Conservation (phyloP, 2,113 vertebrate species). For the Chaetorhynchus papuensis region DNA sequence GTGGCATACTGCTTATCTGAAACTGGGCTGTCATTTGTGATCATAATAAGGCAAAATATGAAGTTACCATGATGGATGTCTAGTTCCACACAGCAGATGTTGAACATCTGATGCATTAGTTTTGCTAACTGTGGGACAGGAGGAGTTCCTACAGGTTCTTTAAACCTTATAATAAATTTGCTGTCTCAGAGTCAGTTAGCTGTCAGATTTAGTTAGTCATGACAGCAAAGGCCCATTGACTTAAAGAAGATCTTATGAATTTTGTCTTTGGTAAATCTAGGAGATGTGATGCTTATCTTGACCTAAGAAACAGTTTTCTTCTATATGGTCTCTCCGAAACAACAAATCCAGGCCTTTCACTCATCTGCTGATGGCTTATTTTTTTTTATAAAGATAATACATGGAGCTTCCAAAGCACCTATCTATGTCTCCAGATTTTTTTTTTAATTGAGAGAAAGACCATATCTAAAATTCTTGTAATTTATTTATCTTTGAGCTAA, state of each 20-base stretch:
- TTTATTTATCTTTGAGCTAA: not conserved
- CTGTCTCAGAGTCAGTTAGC: not conserved
- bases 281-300: not conserved
- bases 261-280: not conserved
- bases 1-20: not conserved
- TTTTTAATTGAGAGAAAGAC: not conserved
- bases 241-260: not conserved
- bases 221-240: not conserved
- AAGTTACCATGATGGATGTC: not conserved
- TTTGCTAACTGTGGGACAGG: not conserved
- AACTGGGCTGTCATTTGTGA: not conserved
- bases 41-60: not conserved
- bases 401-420: not conserved
- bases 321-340: not conserved
- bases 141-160: not conserved
- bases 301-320: not conserved
- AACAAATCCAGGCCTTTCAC: not conserved
- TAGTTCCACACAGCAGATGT: not conserved
- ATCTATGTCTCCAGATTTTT: rapidly evolving
- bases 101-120: not conserved
- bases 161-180: not conserved
- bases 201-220: not conserved
- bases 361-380: not conserved
- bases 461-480: not conserved
- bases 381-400: not conserved